Evolutionary conservation across 2,113 vertebrate genomes (phyloP).

Genomic region (Microtus ochrogaster): DNA sequence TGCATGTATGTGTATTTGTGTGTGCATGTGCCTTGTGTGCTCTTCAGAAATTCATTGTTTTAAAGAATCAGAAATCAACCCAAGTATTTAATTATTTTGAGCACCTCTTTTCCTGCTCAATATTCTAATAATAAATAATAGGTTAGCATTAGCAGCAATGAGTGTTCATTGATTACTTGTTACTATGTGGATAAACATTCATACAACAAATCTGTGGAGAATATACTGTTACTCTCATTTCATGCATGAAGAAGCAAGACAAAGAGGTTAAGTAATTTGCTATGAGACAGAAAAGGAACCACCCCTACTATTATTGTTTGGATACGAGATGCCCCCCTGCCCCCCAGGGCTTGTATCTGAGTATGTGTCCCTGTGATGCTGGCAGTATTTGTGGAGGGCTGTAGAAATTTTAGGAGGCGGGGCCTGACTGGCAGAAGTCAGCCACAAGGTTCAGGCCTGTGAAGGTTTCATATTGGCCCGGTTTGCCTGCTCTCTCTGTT

Average conservation of each 20-base stretch:
- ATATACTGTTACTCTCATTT: background rate
- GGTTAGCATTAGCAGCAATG: background rate
- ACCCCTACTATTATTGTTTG: background rate
- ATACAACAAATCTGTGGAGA: background rate
- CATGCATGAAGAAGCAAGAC: background rate
- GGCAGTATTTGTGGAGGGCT: background rate
- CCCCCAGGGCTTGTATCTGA: background rate
- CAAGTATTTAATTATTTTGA: conserved; percentile 43
- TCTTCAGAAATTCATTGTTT: conserved; percentile 49
- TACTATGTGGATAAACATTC: background rate
- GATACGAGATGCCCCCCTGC: background rate
- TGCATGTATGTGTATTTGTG: background rate
- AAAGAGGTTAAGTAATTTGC: background rate
- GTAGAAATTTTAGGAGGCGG: background rate
- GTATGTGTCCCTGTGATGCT: background rate
- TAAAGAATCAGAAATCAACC: background rate
- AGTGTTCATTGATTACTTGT: conserved; percentile 9
- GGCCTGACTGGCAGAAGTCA: background rate
- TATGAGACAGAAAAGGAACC: background rate
- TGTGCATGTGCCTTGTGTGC: background rate
- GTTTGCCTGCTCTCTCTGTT: background rate
- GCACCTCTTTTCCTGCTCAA: background rate
- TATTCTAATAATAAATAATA: conserved; percentile 22
- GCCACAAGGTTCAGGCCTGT: background rate
- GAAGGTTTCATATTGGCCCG: background rate